Conservation (phyloP, 1,140 invertebrate genomes). For the Trachelipus rathkii region DNA sequence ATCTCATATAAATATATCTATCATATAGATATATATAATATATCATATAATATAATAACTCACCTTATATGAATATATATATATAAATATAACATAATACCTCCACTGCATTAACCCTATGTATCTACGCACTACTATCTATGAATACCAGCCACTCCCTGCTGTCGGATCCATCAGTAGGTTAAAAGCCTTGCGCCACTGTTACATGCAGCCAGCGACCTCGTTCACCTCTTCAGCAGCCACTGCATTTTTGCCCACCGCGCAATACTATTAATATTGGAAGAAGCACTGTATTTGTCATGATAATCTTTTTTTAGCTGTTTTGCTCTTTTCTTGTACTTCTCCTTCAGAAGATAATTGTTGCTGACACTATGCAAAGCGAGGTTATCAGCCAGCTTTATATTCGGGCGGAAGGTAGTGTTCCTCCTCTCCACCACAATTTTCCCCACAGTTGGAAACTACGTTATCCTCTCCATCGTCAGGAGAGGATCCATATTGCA, state of each 20-base stretch:
- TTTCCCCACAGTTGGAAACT: conserved; percentile 52
- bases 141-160: too few relatives aligned
- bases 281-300: conserved; percentile 45
- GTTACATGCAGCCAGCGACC: conserved; percentile 51
- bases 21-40: too few relatives aligned
- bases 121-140: too few relatives aligned
- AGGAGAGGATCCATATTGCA: conserved; percentile 75
- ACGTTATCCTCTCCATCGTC: conserved; percentile 56
- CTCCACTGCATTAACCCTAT: too few relatives aligned
- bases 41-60: too few relatives aligned
- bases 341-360: conserved; percentile 20
- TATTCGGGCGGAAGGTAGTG: conserved; percentile 14
- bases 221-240: conserved; percentile 31
- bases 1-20: too few relatives aligned
- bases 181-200: too few relatives aligned
- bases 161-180: too few relatives aligned
- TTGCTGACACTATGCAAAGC: conserved; percentile 1
- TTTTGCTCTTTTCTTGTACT: conserved; percentile 21
- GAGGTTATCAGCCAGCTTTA: conserved; percentile 14
- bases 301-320: conserved; percentile 34
- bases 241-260: too few relatives aligned
- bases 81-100: too few relatives aligned
- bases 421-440: conserved; percentile 41
- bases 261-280: conserved; percentile 31
- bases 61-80: too few relatives aligned